These are phyloP conservation scores for Lycorma delicatula DNA, from an alignment of 1,140 invertebrate genomes.

Conservation along the genomic window DNA sequence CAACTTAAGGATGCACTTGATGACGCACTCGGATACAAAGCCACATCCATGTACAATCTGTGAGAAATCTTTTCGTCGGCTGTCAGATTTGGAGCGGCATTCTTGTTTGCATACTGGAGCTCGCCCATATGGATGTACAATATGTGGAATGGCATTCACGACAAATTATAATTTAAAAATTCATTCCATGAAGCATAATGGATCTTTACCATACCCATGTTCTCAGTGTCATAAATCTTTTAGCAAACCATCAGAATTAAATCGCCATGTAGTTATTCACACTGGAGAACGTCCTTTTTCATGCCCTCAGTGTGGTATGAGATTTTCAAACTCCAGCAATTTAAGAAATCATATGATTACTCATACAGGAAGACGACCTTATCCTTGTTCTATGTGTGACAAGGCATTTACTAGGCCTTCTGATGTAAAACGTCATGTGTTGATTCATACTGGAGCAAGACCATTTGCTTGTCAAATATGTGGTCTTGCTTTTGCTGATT, in stretches of 20 bases:
- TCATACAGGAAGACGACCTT: slow-evolving; percentile 55
- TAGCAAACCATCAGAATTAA: slow-evolving; percentile 27
- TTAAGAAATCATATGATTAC: slow-evolving; percentile 52
- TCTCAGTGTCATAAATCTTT: slow-evolving; percentile 46
- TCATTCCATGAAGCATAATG: slow-evolving; percentile 41
- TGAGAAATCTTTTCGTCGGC: slow-evolving; percentile 31
- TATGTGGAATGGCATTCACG: slow-evolving; percentile 35
- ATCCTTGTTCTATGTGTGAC: slow-evolving; percentile 48
- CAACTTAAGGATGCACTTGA: slow-evolving; percentile 28
- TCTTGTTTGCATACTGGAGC: slow-evolving; percentile 63
- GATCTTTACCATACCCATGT: slow-evolving; percentile 47
- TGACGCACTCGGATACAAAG: slow-evolving; percentile 40
- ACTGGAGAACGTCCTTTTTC: slow-evolving; percentile 59
- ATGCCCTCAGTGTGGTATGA: slow-evolving; percentile 56
- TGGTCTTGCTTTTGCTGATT: slow-evolving; percentile 26
- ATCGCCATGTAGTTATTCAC: slow-evolving; percentile 26
- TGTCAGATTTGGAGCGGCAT: slow-evolving; percentile 61
- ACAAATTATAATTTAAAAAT: slow-evolving; percentile 36
- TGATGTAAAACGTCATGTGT: slow-evolving; percentile 46
- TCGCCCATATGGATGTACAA: slow-evolving; percentile 45
- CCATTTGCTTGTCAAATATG: slow-evolving; percentile 28
- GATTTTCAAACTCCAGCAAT: slow-evolving; percentile 33
- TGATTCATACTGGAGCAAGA: slow-evolving; percentile 28
- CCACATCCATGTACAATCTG: slow-evolving; percentile 42
- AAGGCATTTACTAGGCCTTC: slow-evolving; percentile 53